These are phyloP conservation scores for Dendrophyllia cribrosa DNA, from an alignment of 64 coral and sea anemone genomes.

Conservation along the genomic window DNA sequence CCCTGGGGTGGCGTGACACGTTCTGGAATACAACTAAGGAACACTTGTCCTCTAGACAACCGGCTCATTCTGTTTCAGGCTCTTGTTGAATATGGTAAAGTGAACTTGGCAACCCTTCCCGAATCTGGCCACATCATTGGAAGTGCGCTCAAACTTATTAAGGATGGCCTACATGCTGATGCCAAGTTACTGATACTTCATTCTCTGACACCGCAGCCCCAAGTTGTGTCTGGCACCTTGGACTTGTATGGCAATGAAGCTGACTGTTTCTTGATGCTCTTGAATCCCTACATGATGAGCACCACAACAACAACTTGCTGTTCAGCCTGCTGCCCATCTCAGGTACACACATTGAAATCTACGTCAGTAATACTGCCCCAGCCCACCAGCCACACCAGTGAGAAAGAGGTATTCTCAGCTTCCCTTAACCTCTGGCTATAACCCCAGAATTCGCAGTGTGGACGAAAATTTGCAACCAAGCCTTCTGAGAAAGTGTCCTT, in stretches of 20 bases:
- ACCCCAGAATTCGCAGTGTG: constrained; percentile 28
- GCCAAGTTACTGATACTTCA: constrained; percentile 12
- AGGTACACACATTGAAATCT: constrained; percentile 51
- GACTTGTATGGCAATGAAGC: constrained; percentile 14
- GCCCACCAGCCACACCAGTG: constrained; percentile 16
- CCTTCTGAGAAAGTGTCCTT: constrained; percentile 27
- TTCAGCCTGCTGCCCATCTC: constrained; percentile 29
- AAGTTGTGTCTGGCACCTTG: constrained; percentile 31
- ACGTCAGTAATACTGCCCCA: constrained; percentile 51
- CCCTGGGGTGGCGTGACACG: constrained; percentile 72
- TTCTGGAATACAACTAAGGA: constrained; percentile 59
- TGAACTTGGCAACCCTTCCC: constrained; percentile 24
- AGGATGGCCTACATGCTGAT: constrained; percentile 35
- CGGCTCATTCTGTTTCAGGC: constrained; percentile 59
- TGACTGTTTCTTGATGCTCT: not conserved
- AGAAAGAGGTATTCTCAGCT: constrained; percentile 22
- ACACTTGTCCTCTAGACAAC: constrained; percentile 67
- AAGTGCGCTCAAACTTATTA: constrained; percentile 18
- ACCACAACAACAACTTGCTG: constrained; percentile 30
- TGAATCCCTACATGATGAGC: constrained; percentile 55
- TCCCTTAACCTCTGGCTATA: constrained; percentile 12
- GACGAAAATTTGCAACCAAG: constrained; percentile 57
- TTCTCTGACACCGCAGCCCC: constrained; percentile 6
- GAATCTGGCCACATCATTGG: constrained; percentile 37
- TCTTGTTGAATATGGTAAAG: constrained; percentile 29